Evolutionary conservation across 2,113 vertebrate species (phyloP).

Genomic region (Epinephelus moara): DNA sequence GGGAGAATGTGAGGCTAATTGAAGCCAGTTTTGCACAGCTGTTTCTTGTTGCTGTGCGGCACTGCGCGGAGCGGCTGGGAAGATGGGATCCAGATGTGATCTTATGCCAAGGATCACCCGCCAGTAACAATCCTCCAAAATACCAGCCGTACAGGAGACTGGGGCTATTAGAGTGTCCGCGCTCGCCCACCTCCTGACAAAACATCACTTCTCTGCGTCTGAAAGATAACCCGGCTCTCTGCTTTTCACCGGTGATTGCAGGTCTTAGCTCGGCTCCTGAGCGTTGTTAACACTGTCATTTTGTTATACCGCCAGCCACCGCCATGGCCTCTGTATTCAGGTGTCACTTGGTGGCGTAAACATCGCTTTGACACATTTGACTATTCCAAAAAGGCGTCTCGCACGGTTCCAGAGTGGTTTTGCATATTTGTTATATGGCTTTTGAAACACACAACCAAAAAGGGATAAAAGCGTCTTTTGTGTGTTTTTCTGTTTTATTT

Average conservation of each 20-base stretch:
- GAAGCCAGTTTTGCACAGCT: constrained; percentile 87
- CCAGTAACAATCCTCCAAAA: constrained; percentile 81
- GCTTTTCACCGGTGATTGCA: constrained; percentile 58
- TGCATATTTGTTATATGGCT: constrained; percentile 76
- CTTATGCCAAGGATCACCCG: constrained; percentile 68
- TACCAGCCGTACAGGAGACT: constrained; percentile 78
- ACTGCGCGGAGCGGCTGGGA: constrained; percentile 73
- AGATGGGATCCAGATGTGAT: constrained; percentile 87
- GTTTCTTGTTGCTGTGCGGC: constrained; percentile 84
- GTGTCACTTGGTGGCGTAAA: constrained; percentile 74
- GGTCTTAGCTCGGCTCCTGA: constrained; percentile 42
- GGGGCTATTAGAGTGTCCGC: constrained; percentile 68
- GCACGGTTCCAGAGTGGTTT: constrained; percentile 57
- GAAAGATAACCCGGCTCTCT: constrained; percentile 53
- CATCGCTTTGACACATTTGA: constrained; percentile 76
- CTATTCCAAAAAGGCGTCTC: constrained; percentile 56
- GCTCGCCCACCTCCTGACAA: constrained; percentile 49
- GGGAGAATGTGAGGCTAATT: constrained; percentile 86
- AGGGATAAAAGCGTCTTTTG: constrained; percentile 71
- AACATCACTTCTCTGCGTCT: constrained; percentile 56
- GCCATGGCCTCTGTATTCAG: constrained; percentile 60
- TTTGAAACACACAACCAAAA: constrained; percentile 66
- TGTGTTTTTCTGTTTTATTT: constrained; percentile 70
- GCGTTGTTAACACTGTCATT: constrained; percentile 74
- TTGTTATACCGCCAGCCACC: constrained; percentile 61